These are phyloP conservation scores for Pithys albifrons DNA, from an alignment of 2,113 vertebrate species.

Conservation along the genomic window DNA sequence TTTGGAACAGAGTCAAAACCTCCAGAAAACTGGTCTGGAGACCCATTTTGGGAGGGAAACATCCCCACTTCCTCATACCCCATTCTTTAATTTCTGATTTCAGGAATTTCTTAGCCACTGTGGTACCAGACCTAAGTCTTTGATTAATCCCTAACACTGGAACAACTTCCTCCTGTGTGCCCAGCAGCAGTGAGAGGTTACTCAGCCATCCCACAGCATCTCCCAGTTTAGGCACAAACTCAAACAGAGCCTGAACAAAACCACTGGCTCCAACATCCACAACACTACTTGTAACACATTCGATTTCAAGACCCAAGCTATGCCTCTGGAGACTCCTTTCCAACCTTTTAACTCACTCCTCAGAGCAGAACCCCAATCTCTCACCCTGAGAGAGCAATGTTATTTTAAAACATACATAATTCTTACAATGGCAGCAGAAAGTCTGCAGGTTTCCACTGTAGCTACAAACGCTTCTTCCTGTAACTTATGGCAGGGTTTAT, in stretches of 20 bases:
- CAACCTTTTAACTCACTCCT: neutral
- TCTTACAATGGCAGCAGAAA: neutral
- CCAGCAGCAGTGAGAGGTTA: fast-evolving
- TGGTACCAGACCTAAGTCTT: fast-evolving
- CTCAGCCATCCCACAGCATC: neutral
- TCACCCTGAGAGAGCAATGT: neutral
- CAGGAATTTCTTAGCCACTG: neutral
- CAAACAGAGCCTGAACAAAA: neutral
- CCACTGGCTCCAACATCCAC: neutral
- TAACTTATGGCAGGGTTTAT: neutral
- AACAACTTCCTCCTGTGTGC: neutral
- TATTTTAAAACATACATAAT: neutral
- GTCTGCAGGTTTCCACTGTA: neutral
- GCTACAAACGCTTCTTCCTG: neutral
- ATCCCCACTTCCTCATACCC: neutral
- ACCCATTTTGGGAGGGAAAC: neutral
- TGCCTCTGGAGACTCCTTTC: neutral
- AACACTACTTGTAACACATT: neutral
- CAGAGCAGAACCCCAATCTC: neutral
- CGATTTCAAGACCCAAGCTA: neutral
- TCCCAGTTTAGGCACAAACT: neutral
- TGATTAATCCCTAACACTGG: neutral
- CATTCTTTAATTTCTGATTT: neutral
- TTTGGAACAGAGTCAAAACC: neutral
- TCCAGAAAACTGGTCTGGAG: neutral